Evolutionary conservation across 1,140 invertebrate genomes (phyloP).

Genomic region (Danaus melanippus): DNA sequence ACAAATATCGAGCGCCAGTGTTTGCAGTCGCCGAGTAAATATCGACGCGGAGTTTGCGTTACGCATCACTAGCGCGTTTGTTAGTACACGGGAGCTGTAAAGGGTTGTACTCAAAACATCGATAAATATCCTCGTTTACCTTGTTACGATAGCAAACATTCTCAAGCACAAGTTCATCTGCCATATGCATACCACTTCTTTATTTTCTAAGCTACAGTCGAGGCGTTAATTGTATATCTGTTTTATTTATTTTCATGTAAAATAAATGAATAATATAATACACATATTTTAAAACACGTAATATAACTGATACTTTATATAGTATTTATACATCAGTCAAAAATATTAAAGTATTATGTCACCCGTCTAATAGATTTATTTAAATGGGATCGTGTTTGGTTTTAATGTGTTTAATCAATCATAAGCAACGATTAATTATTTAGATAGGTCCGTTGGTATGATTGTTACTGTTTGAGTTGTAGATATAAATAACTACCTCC

Average conservation of each 20-base stretch:
- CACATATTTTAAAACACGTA: too few species aligned
- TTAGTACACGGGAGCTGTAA: conserved; percentile 46
- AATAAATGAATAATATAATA: too few species aligned
- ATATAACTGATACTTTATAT: too few species aligned
- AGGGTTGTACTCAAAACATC: conserved; percentile 60
- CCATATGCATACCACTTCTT: conserved; percentile 23
- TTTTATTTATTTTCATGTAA: too few species aligned
- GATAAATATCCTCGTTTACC: conserved; percentile 63
- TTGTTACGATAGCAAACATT: conserved; percentile 60
- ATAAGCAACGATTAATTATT: conserved; percentile 67
- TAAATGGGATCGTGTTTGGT: conserved; percentile 61
- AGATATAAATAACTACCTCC: conserved; percentile 54
- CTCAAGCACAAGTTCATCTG: conserved; percentile 46
- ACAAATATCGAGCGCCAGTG: conserved; percentile 64
- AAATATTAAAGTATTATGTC: conserved; percentile 58
- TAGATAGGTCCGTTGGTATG: conserved; percentile 51
- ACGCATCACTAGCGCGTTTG: conserved; percentile 69
- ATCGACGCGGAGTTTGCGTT: conserved; percentile 68
- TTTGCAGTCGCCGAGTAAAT: conserved; percentile 62
- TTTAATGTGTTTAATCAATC: conserved; percentile 71
- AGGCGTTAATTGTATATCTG: too few species aligned
- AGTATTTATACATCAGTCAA: conserved; percentile 49
- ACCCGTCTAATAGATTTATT: conserved; percentile 62
- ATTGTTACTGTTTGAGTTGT: conserved; percentile 47
- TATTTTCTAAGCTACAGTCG: too few species aligned